A percentile compares a stretch with the other conserved stretches of the same genome.
These are phyloP conservation scores for Hirtodrosophila confusa DNA, from an alignment of 2,888 invertebrate genomes.

Conservation along the genomic window DNA sequence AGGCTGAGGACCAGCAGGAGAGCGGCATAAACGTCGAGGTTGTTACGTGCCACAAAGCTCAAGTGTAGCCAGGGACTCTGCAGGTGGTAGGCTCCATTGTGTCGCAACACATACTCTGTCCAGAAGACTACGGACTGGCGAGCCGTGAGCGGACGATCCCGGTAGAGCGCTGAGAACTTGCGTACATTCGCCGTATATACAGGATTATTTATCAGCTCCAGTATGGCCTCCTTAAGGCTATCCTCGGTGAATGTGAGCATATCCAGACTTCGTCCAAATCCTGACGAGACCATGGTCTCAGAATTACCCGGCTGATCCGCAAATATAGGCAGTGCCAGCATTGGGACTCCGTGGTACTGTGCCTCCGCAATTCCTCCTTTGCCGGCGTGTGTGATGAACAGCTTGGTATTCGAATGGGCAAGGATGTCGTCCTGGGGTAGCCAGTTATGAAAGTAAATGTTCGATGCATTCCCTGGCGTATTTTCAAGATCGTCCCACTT, in stretches of 20 bases:
- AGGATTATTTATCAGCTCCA: constrained; percentile 64
- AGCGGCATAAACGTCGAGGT: constrained; percentile 84
- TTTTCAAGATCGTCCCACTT: constrained; percentile 87
- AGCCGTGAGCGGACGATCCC: constrained; percentile 85
- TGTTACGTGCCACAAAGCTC: constrained; percentile 83
- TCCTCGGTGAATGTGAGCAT: constrained; percentile 45
- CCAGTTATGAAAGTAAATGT: constrained; percentile 87
- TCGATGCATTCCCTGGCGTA: constrained; percentile 85
- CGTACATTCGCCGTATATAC: constrained; percentile 75
- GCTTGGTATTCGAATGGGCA: constrained; percentile 86
- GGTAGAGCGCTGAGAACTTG: constrained; percentile 84
- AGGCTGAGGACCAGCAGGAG: constrained; percentile 21
- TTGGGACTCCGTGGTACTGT: constrained; percentile 86
- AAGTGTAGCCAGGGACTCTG: constrained; percentile 85
- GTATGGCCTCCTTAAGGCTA: constrained; percentile 39
- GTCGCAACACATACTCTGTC: constrained; percentile 86
- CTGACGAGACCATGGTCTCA: constrained; percentile 41
- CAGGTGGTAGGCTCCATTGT: constrained; percentile 85
- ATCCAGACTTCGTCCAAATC: constrained; percentile 61
- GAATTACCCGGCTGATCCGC: constrained; percentile 70
- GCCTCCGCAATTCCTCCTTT: constrained; percentile 87
- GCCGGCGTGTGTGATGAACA: constrained; percentile 88
- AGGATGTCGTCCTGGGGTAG: constrained; percentile 88
- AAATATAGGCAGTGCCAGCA: constrained; percentile 75
- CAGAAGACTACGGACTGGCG: constrained; percentile 86